Base-by-base conservation (phyloP, 2,888 invertebrate genomes). In the Dromius quadrimaculatus region DNA sequence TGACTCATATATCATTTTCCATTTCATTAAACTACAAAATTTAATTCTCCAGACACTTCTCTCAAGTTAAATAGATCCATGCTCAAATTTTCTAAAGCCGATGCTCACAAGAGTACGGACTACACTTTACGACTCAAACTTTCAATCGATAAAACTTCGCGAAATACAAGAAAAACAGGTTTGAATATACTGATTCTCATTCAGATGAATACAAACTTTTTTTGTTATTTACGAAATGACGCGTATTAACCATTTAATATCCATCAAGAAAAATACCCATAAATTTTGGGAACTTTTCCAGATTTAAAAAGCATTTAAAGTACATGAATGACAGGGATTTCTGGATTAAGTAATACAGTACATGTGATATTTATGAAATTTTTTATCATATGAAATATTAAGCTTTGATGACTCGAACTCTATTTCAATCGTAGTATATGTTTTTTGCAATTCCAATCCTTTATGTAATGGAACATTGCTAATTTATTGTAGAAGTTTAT, bases 1-100 rank as follows among this genome's bases (percentile, higher is more conserved):
- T 41, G 62, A 38, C 38, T 62, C 62, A 62, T 62, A 62, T 62
- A 62, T 62, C 62, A 62, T 62, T 62, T 62, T 62, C 62, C 62
- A 41, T 62, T 62, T 62, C 62, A 62, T 62, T 41, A 62, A 62
- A 62, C 62, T 62, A 62, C 62, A 62, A 62, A 62, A 62, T 62
- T 62, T 62, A 62, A 62, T 62, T 62, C 62, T 62, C 43, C 20
- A 62, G 41, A 62, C 62, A 62, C 62, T 41, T 62, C 62, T 23
- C 43, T 62, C 41, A 22, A 41, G 41, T 62, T 41, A 62, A 62
- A 62, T 62, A 62, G 62, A 62, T 62, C 62, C 41, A 62, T 62
- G 62, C 38, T 62, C 41, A 28, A 62, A 62, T 62, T 62, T 62
- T 62, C 41, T 62, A 62, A 62, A 62, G 62, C 61, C 41, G 22